Evolutionary conservation across 2,888 invertebrate genomes (phyloP).

Genomic region (Poecilobothrus nobilitatus): DNA sequence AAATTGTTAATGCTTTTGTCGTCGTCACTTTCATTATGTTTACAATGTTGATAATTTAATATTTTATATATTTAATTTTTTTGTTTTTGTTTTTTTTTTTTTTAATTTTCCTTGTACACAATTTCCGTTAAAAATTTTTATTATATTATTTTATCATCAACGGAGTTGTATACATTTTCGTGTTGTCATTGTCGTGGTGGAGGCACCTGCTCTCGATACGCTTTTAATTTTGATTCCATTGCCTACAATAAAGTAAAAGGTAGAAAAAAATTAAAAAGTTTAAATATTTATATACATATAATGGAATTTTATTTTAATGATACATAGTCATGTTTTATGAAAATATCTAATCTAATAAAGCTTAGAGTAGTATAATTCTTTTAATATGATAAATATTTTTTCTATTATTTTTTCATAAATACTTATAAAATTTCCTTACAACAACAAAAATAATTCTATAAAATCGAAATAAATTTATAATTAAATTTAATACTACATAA

Average conservation of each 20-base stretch:
- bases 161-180: slow-evolving; percentile 25
- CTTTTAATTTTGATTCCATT: slow-evolving; percentile 44
- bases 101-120: not conserved
- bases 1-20: not conserved
- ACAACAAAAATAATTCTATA: too few species aligned
- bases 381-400: too few species aligned
- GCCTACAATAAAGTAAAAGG: slow-evolving; percentile 31
- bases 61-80: not conserved
- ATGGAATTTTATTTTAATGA: too few species aligned
- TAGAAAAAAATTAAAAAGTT: slow-evolving; percentile 1
- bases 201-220: slow-evolving; percentile 40
- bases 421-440: too few species aligned
- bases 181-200: slow-evolving; percentile 41
- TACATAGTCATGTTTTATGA: too few species aligned
- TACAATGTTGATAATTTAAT: not conserved
- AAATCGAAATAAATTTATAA: too few species aligned
- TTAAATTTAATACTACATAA: too few species aligned
- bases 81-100: not conserved
- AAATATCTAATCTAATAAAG: too few species aligned
- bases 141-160: slow-evolving; percentile 7
- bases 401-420: too few species aligned
- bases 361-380: too few species aligned
- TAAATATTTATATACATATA: too few species aligned
- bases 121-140: not conserved
- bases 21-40: not conserved